A percentile compares a stretch with the other conserved stretches of the same genome.
Conservation (phyloP, 2,113 vertebrate species). For the Melanostigma gelatinosum region DNA sequence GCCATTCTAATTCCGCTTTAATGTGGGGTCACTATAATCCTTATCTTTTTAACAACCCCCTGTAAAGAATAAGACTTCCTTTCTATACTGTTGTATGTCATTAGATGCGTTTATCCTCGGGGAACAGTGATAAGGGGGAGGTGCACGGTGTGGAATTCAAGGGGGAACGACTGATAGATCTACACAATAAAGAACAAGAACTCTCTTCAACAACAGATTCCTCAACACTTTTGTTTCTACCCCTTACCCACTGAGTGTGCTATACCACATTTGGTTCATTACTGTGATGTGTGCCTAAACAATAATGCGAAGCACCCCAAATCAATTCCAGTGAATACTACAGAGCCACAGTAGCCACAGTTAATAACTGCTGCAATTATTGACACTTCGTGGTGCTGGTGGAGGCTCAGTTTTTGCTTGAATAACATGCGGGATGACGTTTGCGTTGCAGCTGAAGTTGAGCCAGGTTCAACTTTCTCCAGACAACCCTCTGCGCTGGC, state of each 20-base stretch:
- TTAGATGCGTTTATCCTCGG: slow-evolving; percentile 62
- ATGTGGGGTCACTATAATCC: slow-evolving; percentile 66
- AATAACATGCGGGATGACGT: neutral
- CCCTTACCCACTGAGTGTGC: neutral
- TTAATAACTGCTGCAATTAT: neutral
- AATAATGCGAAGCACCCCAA: neutral
- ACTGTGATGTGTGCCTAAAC: neutral
- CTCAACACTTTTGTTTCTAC: neutral
- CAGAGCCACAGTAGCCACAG: neutral
- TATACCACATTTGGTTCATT: neutral
- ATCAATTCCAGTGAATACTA: neutral
- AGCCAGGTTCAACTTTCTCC: neutral
- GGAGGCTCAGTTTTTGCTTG: no score
- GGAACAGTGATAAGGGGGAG: slow-evolving; percentile 37
- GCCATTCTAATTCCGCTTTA: slow-evolving; percentile 60
- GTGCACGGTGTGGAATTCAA: slow-evolving; percentile 22
- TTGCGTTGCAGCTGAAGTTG: neutral
- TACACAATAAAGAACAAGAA: neutral
- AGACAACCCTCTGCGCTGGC: neutral
- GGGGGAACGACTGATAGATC: slow-evolving; percentile 12
- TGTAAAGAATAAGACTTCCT: slow-evolving; percentile 72
- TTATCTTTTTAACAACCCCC: slow-evolving; percentile 73
- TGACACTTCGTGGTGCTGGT: no score
- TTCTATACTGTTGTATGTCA: slow-evolving; percentile 60
- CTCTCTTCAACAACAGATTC: slow-evolving; percentile 14